Base-by-base conservation (phyloP, 2,888 invertebrate species). In the Beris chalybata region DNA sequence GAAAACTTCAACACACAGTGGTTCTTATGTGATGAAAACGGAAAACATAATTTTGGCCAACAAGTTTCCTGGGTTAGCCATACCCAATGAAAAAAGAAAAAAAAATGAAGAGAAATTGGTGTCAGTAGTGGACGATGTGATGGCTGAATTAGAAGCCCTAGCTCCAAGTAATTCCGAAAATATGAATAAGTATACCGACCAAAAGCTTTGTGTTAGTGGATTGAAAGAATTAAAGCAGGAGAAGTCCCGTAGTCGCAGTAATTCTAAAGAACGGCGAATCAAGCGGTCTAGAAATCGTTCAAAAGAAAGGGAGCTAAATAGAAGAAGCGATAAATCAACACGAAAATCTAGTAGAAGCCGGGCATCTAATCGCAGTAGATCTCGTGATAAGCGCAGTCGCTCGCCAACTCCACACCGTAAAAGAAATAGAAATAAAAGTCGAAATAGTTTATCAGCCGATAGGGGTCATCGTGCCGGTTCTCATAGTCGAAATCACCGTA, bases 71-170 rank as follows among this genome's bases (percentile, higher is more conserved):
- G 92, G 89, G 0, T 79, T 94, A 48, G 92, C 92, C 0, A 84
- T 93, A 71, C 91, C 92, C 0, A 93, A 94, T 81, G 88, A 92
- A 69, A 83, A 84, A 57, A 84, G 82, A 70, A 82, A 76, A 79
- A 74, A 71, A 80, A 77, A 31, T 72, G 77, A 65, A 78, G 83
- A 52, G 82, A 76, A 74, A 22, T 76, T 78, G 70, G 71, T 70
- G 57, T 83, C 85, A 72, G 81, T 87, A 56, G 88, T 92, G n/a
- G 88, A 89, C 72, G 89, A 92, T 75, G 88, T 91, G 3, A 92
- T 94, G 92, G 89, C 92, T 15, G 90, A 91, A 70, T 81, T 95
- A 59, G 94, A 94, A 81, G 91, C 93, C 4, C 81, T 93, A 31
- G 94, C 93, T 3, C 93, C 93, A 3, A 89, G 89, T 5, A 79